phyloP scores from a whole-genome alignment of 2,113 vertebrate species.

The Vulpes lagopus region DNA sequence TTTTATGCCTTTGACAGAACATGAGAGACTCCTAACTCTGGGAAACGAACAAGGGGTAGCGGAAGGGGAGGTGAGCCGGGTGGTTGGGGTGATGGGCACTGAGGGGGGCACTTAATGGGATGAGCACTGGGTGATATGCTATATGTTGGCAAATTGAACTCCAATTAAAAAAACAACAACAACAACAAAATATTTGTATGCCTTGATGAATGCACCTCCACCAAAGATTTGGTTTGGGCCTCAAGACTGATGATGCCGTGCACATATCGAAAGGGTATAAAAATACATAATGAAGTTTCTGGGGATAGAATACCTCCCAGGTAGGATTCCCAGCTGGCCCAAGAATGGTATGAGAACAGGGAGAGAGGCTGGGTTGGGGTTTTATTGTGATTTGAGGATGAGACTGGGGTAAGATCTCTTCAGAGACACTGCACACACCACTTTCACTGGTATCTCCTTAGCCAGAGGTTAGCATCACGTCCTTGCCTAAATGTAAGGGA shows the following conservation, averaged over 20 bases:
- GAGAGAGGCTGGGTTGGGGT: not conserved
- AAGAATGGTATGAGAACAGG: not conserved
- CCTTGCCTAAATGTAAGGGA: not conserved
- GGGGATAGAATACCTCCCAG: not conserved
- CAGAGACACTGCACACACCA: not conserved
- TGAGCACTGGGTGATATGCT: no score
- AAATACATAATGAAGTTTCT: not conserved
- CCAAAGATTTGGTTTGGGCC: not conserved
- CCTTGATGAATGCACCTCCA: not conserved
- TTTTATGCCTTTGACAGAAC: not conserved
- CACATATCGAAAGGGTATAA: not conserved
- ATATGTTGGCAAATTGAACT: no score
- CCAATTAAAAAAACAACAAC: no score
- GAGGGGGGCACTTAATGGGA: no score
- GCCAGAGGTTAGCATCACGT: not conserved
- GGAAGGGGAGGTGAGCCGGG: no score
- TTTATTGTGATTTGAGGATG: not conserved
- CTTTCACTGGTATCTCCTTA: not conserved
- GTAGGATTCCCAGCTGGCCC: not conserved
- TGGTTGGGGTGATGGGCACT: no score
- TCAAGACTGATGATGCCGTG: not conserved
- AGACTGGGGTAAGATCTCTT: not conserved
- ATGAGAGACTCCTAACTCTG: no score
- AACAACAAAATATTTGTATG: not conserved
- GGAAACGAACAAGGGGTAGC: no score